Evolutionary conservation across 2,888 invertebrate species (phyloP), one percentile per base, ranked within the genome.

Genomic region (Cristatella mucedo): DNA sequence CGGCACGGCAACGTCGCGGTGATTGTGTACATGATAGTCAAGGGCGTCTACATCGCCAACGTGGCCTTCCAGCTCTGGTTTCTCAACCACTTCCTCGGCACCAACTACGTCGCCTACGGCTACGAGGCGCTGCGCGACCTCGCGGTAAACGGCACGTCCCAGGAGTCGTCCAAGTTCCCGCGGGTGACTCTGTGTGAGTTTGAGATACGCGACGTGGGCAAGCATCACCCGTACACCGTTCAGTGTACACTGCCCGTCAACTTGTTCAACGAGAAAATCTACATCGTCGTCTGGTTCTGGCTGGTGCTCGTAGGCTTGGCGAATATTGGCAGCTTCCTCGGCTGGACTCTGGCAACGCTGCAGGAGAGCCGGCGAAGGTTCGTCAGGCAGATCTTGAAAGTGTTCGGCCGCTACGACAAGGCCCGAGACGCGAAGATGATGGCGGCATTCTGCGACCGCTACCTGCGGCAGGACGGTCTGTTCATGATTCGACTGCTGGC

Each of bases 171-270:
- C 4, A 47, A 57, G 5, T 66, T 66, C 47, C 66, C 64, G 1
- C 50, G 64, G 24, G 57, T 64, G 37, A 65, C 64, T 7, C 52
- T 63, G 46, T 66, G 66, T 52, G 63, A 63, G 47, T 65, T 66
- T 45, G 57, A 56, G 44, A 59, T 63, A 36, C 47, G 54, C 19
- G 45, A 48, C 37, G 47, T 56, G 16, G 49, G 51, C 2, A 42
- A 48, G 6, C 33, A 42, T 24, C 51, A 53, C 41, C 42, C 41
- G 36, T 53, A 53, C 46, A 49, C 50, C 18, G 51, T 54, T n/a
- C 54, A 54, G 40, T 54, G 54, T 43, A 52, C 50, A 13, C 46
- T 54, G 20, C 47, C 52, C 1, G 51, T 54, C 29, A 54, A 54
- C 41, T 45, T 54, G 16, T 54, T 54, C 44, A 54, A 54, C 40